Percentiles rank a stretch among this genome's conserved stretches.
These are phyloP conservation scores for Apotomis turbidana DNA, from an alignment of 2,888 invertebrate species.

Conservation along the genomic window DNA sequence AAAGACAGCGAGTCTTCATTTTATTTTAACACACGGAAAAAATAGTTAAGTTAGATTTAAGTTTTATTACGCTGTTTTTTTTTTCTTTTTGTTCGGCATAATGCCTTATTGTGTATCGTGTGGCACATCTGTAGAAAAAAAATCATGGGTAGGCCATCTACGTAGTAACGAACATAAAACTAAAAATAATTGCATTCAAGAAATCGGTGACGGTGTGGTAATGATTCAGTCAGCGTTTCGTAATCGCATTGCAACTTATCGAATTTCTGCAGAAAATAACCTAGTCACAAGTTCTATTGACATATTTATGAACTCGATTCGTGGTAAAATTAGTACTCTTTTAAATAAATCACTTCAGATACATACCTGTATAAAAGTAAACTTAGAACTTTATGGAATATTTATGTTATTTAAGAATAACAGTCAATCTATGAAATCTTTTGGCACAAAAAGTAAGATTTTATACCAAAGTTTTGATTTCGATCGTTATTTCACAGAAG, in stretches of 20 bases:
- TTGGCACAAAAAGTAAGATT: slow-evolving; percentile 4
- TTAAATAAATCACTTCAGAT: slow-evolving; percentile 9
- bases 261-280: neutral
- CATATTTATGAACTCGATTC: slow-evolving; percentile 17
- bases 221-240: slow-evolving; percentile 15
- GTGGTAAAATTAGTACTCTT: neutral
- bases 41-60: neutral
- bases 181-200: slow-evolving; percentile 2
- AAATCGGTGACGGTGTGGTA: slow-evolving; percentile 2
- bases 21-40: neutral
- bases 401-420: slow-evolving; percentile 11
- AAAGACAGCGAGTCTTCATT: neutral
- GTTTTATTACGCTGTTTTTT: neutral
- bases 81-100: neutral
- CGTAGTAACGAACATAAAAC: slow-evolving; percentile 15
- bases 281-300: slow-evolving; percentile 4
- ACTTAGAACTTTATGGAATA: neutral
- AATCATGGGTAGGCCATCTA: slow-evolving; percentile 22
- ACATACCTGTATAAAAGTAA: slow-evolving; percentile 18
- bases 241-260: slow-evolving; percentile 15
- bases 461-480: slow-evolving; percentile 11
- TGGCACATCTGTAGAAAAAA: slow-evolving; percentile 27
- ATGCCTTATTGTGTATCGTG: slow-evolving; percentile 26
- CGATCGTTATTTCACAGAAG: neutral
- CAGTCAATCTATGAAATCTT: slow-evolving; percentile 20